phyloP scores from a whole-genome alignment of 2,797 vertebrate species.

The Sternarchorhynchus goeldii region DNA sequence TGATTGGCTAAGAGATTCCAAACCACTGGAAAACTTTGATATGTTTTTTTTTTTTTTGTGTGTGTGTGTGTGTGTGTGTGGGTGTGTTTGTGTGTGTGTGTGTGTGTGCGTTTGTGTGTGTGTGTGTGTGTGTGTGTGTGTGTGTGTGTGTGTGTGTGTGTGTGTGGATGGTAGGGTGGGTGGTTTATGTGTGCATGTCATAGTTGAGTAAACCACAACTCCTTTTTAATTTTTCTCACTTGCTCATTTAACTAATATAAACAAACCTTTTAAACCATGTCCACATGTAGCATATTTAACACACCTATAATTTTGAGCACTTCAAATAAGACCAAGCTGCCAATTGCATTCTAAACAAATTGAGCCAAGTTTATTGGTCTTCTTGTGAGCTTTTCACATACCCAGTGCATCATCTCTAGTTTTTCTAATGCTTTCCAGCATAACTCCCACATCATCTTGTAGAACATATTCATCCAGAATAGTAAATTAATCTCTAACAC shows the following conservation, averaged over 20 bases:
- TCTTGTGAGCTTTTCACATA: neutral
- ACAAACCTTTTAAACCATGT: neutral
- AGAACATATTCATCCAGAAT: constrained; percentile 12
- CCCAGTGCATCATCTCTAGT: neutral
- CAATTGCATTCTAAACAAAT: neutral
- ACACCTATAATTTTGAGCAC: constrained; percentile 8
- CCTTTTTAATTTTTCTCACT: neutral
- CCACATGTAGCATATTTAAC: constrained; percentile 10
- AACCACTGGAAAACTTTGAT: constrained; percentile 47
- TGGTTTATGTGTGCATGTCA: neutral
- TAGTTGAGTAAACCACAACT: neutral
- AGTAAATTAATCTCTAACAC: constrained; percentile 27
- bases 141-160: constrained; percentile 1
- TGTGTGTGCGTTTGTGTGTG: neutral
- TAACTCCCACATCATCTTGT: constrained; percentile 30
- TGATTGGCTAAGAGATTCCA: constrained; percentile 55
- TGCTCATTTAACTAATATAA: neutral
- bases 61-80: too few relatives aligned
- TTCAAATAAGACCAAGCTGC: constrained; percentile 11
- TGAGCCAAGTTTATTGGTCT: neutral
- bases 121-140: neutral
- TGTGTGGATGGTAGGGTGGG: too few relatives aligned
- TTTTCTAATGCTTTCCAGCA: neutral
- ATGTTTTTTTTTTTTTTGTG: neutral
- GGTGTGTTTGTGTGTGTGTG: neutral